phyloP scores from a whole-genome alignment of 2,797 vertebrate species.

The Falco peregrinus region DNA sequence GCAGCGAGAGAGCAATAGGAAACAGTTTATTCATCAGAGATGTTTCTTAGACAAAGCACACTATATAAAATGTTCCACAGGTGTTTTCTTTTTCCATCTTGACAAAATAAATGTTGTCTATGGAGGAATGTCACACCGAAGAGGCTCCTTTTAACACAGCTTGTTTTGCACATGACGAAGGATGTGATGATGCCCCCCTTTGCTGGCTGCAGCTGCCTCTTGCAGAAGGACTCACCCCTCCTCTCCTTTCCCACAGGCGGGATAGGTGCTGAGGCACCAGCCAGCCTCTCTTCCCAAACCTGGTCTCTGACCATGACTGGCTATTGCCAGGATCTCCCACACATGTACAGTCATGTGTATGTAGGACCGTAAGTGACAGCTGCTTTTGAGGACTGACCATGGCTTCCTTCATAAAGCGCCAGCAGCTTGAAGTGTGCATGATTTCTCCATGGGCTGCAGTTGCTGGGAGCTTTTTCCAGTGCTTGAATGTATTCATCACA shows the following conservation, averaged over 20 bases:
- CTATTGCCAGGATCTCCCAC: neutral
- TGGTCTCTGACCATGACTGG: neutral
- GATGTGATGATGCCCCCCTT: too few species aligned
- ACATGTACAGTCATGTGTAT: accelerated
- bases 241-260: neutral
- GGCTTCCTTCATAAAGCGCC: neutral
- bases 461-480: neutral
- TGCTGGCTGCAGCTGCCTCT: neutral
- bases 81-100: neutral
- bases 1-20: neutral
- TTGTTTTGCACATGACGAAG: accelerated
- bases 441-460: neutral
- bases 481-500: neutral
- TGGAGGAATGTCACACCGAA: neutral
- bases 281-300: neutral
- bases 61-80: neutral
- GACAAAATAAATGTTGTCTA: neutral
- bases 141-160: neutral
- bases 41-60: neutral
- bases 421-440: accelerated
- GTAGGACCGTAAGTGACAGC: neutral
- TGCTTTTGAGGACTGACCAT: neutral
- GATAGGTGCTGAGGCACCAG: neutral
- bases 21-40: neutral
- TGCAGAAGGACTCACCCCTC: neutral